A percentile compares a stretch with the other conserved stretches of the same genome.
phyloP scores from a whole-genome alignment of 2,888 invertebrate species.

The Phengaris arion region DNA sequence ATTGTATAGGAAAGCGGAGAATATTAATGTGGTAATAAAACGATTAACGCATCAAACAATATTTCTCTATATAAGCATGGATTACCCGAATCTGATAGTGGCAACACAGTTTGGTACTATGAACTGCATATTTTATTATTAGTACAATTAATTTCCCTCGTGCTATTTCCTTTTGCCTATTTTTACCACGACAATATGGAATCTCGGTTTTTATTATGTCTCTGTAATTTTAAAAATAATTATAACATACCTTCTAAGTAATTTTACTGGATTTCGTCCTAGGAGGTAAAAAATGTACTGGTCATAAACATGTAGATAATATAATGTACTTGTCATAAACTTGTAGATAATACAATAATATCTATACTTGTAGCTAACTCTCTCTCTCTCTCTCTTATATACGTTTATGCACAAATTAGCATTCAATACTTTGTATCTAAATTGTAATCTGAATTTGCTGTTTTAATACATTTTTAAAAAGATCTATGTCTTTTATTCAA shows the following conservation, averaged over 20 bases:
- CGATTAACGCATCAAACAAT: neutral
- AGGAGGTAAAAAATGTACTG: neutral
- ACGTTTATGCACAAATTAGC: conserved; percentile 47
- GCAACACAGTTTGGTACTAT: neutral
- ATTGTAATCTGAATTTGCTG: conserved; percentile 66
- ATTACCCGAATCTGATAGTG: neutral
- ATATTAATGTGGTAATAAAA: neutral
- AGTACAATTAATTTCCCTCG: neutral
- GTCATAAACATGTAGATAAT: conserved; percentile 27
- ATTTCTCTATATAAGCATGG: neutral
- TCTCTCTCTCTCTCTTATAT: conserved; percentile 23
- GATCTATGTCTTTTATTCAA: conserved; percentile 40
- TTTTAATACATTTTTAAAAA: conserved; percentile 77
- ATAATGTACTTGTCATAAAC: conserved; percentile 25
- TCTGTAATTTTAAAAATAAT: neutral
- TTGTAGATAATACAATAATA: conserved; percentile 34
- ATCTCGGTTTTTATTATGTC: neutral
- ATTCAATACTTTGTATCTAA: conserved; percentile 49
- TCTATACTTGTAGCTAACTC: conserved; percentile 31
- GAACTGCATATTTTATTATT: neutral
- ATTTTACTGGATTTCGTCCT: neutral
- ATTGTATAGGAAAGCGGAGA: neutral
- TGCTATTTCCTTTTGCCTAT: neutral
- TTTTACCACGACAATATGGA: conserved; percentile 5
- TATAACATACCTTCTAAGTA: neutral